phyloP scores from a whole-genome alignment of 2,888 invertebrate species.

The Eupithecia insigniata region DNA sequence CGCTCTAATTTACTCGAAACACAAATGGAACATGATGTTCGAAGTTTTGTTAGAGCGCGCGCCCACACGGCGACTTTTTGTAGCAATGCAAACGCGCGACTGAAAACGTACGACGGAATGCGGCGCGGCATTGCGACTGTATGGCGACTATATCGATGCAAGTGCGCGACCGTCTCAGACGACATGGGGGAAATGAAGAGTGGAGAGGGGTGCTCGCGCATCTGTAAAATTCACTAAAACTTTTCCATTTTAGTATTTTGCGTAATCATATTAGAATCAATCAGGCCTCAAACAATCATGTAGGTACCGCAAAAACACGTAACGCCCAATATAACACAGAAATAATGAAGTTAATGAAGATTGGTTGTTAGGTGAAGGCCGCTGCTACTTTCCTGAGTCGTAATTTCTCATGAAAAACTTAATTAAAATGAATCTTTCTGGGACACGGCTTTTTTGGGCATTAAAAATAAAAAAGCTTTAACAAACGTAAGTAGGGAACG shows the following conservation, averaged over 20 bases:
- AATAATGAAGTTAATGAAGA: conserved; percentile 79
- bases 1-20: too few relatives aligned
- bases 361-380: conserved; percentile 73
- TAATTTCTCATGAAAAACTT: conserved; percentile 74
- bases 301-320: conserved; percentile 43
- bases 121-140: too few relatives aligned
- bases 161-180: too few relatives aligned
- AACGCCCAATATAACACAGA: conserved; percentile 62
- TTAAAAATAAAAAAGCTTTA: conserved; percentile 64
- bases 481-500: conserved; percentile 46
- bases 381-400: conserved; percentile 61
- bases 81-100: too few relatives aligned
- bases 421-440: conserved; percentile 79
- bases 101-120: too few relatives aligned
- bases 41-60: too few relatives aligned
- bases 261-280: background rate
- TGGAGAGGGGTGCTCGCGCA: too few relatives aligned
- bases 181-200: too few relatives aligned
- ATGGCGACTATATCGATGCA: too few relatives aligned
- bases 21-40: too few relatives aligned
- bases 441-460: conserved; percentile 64
- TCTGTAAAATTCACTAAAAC: background rate
- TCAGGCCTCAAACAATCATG: background rate
- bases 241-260: background rate
- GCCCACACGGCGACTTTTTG: too few relatives aligned